Conservation (phyloP, 2,888 invertebrate species). For the Pardosa pseudoannulata region DNA sequence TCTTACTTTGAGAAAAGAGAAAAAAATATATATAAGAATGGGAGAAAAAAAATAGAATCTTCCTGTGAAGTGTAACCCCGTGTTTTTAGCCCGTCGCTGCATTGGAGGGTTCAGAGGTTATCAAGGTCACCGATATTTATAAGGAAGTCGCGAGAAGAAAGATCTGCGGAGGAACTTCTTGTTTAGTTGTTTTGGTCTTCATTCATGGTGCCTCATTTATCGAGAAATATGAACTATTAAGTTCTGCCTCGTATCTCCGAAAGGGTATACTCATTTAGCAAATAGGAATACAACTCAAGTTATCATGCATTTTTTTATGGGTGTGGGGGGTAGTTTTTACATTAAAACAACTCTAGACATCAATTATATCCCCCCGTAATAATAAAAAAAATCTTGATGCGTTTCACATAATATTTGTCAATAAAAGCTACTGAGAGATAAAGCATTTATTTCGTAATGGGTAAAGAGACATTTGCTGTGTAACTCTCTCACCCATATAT, state of each 20-base stretch:
- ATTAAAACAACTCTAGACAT: too few species aligned
- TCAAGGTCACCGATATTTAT: conserved; percentile 7
- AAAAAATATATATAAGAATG: neutral
- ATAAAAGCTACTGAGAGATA: too few species aligned
- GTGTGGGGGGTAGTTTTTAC: too few species aligned
- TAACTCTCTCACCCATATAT: too few species aligned
- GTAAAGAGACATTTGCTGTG: too few species aligned
- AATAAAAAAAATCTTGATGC: too few species aligned
- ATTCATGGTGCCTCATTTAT: neutral
- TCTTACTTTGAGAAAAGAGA: neutral
- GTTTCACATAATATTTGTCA: too few species aligned
- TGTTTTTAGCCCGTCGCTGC: neutral
- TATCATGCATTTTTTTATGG: too few species aligned
- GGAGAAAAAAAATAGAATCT: neutral
- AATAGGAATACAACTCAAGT: too few species aligned
- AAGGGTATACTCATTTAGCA: neutral
- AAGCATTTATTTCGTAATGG: too few species aligned
- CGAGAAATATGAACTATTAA: neutral
- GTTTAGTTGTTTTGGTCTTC: neutral
- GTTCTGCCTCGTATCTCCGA: neutral
- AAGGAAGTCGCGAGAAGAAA: neutral
- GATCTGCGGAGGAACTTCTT: neutral
- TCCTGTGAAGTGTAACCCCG: neutral
- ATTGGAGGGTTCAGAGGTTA: neutral
- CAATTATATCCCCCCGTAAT: too few species aligned